Base-by-base conservation (phyloP, 2,888 invertebrate species). In the Amaurobius ferox region DNA sequence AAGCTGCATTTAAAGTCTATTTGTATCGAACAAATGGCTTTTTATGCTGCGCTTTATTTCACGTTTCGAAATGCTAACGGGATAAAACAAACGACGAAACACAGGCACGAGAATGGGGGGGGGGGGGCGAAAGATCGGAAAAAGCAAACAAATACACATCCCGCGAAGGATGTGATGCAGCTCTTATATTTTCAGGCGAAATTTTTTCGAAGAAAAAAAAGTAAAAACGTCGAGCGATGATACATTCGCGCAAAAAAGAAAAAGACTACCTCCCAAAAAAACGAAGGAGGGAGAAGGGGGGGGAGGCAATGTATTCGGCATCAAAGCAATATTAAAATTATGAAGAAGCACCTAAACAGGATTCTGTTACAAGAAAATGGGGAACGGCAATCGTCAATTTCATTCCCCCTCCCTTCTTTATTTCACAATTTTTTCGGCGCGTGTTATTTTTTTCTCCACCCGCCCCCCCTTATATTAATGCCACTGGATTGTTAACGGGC, bases 1-100 rank as follows among this genome's bases (percentile, higher is more conserved):
- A 85, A 85, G 85, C 85, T 85, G 85, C 85, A 85, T 85, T 85
- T 85, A 85, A 85, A 85, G 85, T 85, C 85, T 85, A 85, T 85
- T 85, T 85, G 78, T 85, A 85, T 78, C 77, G 85, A 85, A 77
- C 85, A 85, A 85, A 85, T 85, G 85, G 85, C 85, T 85, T 85
- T 85, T 85, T 85, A 72, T 72, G 72, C 85, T 64, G 76, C 70
- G 81, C 81, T 80, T 70, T 79, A 83, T 83, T 83, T 71, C 70
- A 64, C 67, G 55, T 77, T 72, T 23, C 76, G 68, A 66, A 81
- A 85, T 44, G 77, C 83, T 71, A 83, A 85, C 85, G 78, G 77
- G 85, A 85, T 77, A 85, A 85, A 85, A 85, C 77, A 72, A 85
- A 85, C 72, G 77, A 83, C 64, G 81, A 83, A 83, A 83, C 76